Conservation (phyloP, 2,797 vertebrate genomes). For the Xiphorhynchus erythropygius region DNA sequence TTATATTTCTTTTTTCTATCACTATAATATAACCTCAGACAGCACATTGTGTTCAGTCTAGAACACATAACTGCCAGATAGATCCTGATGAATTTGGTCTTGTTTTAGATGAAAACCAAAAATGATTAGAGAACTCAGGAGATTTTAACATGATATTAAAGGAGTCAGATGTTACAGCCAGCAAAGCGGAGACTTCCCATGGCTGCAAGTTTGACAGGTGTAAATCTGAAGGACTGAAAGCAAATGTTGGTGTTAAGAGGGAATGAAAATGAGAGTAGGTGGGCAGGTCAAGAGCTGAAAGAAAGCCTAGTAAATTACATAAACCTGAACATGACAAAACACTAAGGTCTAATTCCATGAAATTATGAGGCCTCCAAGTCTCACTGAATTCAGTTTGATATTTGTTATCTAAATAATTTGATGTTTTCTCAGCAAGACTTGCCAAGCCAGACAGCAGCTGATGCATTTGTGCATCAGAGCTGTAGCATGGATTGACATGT, state of each 20-base stretch:
- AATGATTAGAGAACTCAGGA: background rate
- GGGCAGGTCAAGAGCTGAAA: background rate
- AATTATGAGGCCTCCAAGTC: background rate
- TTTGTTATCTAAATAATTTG: background rate
- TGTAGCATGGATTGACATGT: background rate
- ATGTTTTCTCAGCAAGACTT: background rate
- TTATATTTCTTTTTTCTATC: constrained; percentile 42
- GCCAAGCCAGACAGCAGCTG: background rate
- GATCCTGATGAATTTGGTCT: constrained; percentile 12
- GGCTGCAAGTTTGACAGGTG: background rate
- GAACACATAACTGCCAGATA: constrained; percentile 13
- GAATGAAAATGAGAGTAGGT: background rate
- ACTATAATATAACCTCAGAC: background rate
- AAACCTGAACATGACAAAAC: background rate
- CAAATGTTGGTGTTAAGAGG: background rate
- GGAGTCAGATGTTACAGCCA: background rate
- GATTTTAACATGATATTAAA: background rate
- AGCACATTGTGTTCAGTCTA: background rate
- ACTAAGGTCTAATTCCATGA: background rate
- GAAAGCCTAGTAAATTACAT: background rate
- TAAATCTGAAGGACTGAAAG: background rate
- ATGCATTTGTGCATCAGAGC: background rate
- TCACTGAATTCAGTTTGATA: background rate
- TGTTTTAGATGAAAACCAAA: background rate
- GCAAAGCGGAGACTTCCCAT: background rate